Evolutionary conservation across 2,888 invertebrate genomes (phyloP).

Genomic region (Nomada ruficornis): DNA sequence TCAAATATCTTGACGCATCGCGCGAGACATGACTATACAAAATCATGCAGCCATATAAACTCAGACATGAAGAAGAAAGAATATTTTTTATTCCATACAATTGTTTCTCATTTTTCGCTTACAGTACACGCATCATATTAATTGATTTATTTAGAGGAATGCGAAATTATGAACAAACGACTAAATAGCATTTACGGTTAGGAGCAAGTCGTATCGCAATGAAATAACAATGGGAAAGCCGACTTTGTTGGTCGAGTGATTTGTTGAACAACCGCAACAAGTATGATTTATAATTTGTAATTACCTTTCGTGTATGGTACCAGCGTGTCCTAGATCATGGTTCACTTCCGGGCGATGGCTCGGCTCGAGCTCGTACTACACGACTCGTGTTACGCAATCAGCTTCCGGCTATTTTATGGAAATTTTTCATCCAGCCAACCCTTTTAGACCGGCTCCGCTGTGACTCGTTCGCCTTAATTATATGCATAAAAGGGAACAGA

Average conservation of each 20-base stretch:
- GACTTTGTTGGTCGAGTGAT: not conserved
- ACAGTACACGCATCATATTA: too few relatives aligned
- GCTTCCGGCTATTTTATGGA: constrained; percentile 62
- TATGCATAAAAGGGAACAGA: constrained; percentile 46
- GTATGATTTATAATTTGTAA: not conserved
- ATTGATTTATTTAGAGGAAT: too few relatives aligned
- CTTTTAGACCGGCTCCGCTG: constrained; percentile 1
- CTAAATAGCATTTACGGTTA: too few relatives aligned
- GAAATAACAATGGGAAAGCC: not conserved
- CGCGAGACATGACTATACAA: not conserved
- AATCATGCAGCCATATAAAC: not conserved
- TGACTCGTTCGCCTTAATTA: constrained; percentile 56
- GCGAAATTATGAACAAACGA: too few relatives aligned
- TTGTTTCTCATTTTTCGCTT: too few relatives aligned
- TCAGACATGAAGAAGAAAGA: too few relatives aligned
- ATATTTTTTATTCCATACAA: too few relatives aligned
- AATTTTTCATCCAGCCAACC: constrained; percentile 45
- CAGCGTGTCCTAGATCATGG: constrained; percentile 35
- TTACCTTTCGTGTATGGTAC: not conserved
- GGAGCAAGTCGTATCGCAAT: too few relatives aligned
- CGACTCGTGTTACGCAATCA: constrained; percentile 41
- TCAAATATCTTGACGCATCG: not conserved
- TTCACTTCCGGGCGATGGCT: constrained; percentile 33
- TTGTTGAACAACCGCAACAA: not conserved
- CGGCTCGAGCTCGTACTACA: not conserved